Evolutionary conservation across 2,797 vertebrate genomes (phyloP).

Genomic region (Orestias chungarensis): DNA sequence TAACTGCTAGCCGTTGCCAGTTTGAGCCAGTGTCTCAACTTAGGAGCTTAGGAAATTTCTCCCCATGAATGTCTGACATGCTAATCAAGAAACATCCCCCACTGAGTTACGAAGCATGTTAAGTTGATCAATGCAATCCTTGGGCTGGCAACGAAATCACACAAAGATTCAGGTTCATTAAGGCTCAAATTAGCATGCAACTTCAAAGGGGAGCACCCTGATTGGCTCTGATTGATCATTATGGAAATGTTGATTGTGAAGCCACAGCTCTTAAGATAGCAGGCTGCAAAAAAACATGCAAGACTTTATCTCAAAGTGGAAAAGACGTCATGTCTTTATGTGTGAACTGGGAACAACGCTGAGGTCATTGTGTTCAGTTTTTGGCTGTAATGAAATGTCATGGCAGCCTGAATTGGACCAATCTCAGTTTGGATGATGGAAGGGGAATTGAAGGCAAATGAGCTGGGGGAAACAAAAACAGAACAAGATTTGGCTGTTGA

Average conservation of each 20-base stretch:
- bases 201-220: constrained; percentile 50
- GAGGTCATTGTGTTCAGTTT: constrained; percentile 67
- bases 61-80: constrained; percentile 43
- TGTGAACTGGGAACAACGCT: constrained; percentile 25
- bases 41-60: constrained; percentile 55
- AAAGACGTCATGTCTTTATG: constrained; percentile 47
- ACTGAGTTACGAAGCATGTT: constrained; percentile 55
- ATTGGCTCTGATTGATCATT: constrained; percentile 75
- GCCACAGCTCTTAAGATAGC: constrained; percentile 32
- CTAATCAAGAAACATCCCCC: constrained; percentile 58
- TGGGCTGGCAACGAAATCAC: constrained; percentile 50
- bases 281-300: constrained; percentile 26
- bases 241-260: constrained; percentile 60
- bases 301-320: constrained; percentile 17
- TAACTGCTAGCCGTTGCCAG: constrained; percentile 43
- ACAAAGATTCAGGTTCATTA: constrained; percentile 56
- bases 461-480: constrained; percentile 53
- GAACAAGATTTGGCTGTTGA: constrained; percentile 42
- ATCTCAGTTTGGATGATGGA: constrained; percentile 59
- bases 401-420: constrained; percentile 53
- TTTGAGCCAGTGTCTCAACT: constrained; percentile 54
- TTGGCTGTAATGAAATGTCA: constrained; percentile 63
- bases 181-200: constrained; percentile 58
- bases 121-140: constrained; percentile 70
- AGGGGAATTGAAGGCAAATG: constrained; percentile 66